Conservation (phyloP, 2,797 vertebrate genomes). For the Yasuhikotakia modesta region DNA sequence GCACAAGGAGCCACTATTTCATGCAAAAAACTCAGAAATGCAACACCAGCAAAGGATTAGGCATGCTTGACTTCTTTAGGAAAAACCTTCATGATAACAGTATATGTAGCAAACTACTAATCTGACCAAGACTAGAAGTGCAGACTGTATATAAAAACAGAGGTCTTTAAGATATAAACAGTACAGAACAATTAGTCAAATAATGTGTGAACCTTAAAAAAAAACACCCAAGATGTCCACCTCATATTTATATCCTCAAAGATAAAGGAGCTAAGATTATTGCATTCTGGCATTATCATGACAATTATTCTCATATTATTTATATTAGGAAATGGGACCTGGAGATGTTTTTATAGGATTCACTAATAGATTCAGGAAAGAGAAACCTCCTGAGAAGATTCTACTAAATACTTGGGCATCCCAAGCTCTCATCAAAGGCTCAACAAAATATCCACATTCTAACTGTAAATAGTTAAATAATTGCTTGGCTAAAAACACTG, state of each 20-base stretch:
- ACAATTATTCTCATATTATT: no score
- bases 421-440: background rate
- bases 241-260: background rate
- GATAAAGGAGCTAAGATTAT: background rate
- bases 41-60: slow-evolving; percentile 23
- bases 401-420: background rate
- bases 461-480: background rate
- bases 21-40: background rate
- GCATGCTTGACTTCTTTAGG: background rate
- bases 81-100: background rate
- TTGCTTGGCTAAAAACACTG: background rate
- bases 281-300: background rate
- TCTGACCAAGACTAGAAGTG: background rate
- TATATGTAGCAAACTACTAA: slow-evolving; percentile 7
- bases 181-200: no score
- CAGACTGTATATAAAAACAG: background rate
- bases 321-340: background rate
- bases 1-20: background rate
- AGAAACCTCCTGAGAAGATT: background rate
- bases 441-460: background rate
- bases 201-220: no score
- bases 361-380: background rate
- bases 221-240: background rate
- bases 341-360: background rate
- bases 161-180: background rate